Percentiles rank a stretch among this genome's conserved stretches.
Evolutionary conservation across 1,140 invertebrate species (phyloP).

Genomic region (Cherax quadricarinatus): DNA sequence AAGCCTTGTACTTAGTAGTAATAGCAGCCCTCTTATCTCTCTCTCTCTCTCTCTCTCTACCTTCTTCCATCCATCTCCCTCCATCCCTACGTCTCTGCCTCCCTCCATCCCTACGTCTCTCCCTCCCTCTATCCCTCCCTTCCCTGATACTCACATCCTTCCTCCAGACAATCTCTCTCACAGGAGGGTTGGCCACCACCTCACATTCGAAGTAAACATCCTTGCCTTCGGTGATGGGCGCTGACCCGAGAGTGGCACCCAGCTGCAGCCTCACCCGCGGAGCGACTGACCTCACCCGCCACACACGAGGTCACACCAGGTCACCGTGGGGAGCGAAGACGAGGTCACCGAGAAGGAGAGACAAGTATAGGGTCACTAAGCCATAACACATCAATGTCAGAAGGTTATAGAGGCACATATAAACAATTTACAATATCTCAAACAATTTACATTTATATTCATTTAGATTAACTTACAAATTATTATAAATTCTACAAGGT

Average conservation of each 20-base stretch:
- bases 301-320: neutral
- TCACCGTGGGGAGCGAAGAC: neutral
- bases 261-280: slow-evolving; percentile 18
- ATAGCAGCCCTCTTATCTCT: neutral
- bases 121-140: neutral
- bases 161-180: slow-evolving; percentile 82
- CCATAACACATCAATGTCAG: too few species aligned
- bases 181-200: slow-evolving; percentile 87
- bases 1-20: too few species aligned
- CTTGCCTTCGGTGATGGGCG: slow-evolving; percentile 86
- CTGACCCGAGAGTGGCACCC: neutral
- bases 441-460: too few species aligned
- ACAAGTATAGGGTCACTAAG: neutral
- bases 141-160: neutral
- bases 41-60: neutral
- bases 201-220: slow-evolving; percentile 94
- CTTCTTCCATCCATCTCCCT: neutral
- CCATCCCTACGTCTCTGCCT: neutral
- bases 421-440: too few species aligned
- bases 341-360: neutral
- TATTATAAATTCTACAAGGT: too few species aligned
- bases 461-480: too few species aligned
- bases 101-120: neutral
- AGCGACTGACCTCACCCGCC: neutral
- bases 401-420: too few species aligned